Percentiles rank a stretch among this genome's conserved stretches.
Evolutionary conservation across 2,888 invertebrate species (phyloP).

Genomic region (Celastrina argiolus): DNA sequence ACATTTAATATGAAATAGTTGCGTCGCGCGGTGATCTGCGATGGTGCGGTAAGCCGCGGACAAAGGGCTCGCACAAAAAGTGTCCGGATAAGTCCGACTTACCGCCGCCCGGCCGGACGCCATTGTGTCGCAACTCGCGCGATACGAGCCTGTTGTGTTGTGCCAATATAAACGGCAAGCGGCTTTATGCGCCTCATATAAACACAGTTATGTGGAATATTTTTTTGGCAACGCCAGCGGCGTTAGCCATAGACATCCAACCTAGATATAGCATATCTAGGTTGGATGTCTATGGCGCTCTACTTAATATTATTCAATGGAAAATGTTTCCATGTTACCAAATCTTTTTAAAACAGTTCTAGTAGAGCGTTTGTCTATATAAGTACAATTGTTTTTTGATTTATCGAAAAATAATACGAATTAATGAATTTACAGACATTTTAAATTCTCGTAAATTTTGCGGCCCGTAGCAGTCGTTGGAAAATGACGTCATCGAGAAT

Average conservation of each 20-base stretch:
- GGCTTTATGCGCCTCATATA: neutral
- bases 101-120: neutral
- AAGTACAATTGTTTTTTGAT: too few species aligned
- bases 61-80: constrained; percentile 11
- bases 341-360: too few species aligned
- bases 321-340: too few species aligned
- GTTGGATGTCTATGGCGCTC: neutral
- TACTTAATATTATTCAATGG: too few species aligned
- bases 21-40: neutral
- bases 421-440: too few species aligned
- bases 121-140: neutral
- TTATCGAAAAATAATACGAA: too few species aligned
- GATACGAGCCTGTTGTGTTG: constrained; percentile 22
- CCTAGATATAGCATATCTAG: too few species aligned
- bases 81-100: constrained; percentile 9
- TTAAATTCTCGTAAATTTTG: too few species aligned
- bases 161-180: constrained; percentile 24
- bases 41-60: constrained; percentile 8
- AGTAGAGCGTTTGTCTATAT: too few species aligned
- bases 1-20: constrained; percentile 11
- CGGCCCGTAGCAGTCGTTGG: too few species aligned
- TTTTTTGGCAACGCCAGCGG: neutral
- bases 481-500: too few species aligned
- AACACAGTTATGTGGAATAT: neutral
- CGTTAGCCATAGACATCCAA: too few species aligned